Base-by-base conservation (phyloP, 2,888 invertebrate genomes). In the Liopterus haemorrhoidalis region DNA sequence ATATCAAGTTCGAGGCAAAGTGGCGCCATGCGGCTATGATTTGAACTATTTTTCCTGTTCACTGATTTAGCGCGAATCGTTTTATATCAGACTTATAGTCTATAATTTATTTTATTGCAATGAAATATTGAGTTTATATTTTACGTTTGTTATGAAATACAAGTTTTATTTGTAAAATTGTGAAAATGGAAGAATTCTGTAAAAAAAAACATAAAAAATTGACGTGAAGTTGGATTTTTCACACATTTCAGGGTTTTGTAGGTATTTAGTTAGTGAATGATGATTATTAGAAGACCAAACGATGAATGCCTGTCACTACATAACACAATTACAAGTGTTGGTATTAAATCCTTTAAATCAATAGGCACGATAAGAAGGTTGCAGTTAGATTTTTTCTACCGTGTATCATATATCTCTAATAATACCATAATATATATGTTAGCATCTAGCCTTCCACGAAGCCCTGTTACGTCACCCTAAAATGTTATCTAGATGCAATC, bases 21-120 rank as follows among this genome's bases (percentile, higher is more conserved):
- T 36, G 43, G 31, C 43, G 43, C 43, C 37, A 31, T 9, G 12
- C 43, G 43, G 43, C n/a, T 37, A 37, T 12, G 22, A 30, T 20
- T 37, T 21, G 43, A 44, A 44, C 43, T 44, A 44, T 44, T 41
- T n/a, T 41, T 44, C 36, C 33, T 44, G 37, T 21, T 44, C 37
- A 43, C 37, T 41, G 15, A 24, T 30, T 37, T 44, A 28, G 36
- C 28, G 41, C 28, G 41, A 22, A 37, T 37, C 9, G 25, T 11
- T 32, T 31, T 11, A 31, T 20, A 6, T 35, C 11, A 35, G 21
- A 35, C 22, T 35, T 31, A 15, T 31, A 14, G 12, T 14, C 15
- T 2, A 9, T 5, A 19, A 32, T 22, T 32, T 40, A 12, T 14
- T 9, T 18, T 20, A 16, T 12, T 40, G 11, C 12, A n/a, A 12